Evolutionary conservation across 2,888 invertebrate species (phyloP), one percentile per base, ranked within the genome.

Genomic region (Conus canariensis): DNA sequence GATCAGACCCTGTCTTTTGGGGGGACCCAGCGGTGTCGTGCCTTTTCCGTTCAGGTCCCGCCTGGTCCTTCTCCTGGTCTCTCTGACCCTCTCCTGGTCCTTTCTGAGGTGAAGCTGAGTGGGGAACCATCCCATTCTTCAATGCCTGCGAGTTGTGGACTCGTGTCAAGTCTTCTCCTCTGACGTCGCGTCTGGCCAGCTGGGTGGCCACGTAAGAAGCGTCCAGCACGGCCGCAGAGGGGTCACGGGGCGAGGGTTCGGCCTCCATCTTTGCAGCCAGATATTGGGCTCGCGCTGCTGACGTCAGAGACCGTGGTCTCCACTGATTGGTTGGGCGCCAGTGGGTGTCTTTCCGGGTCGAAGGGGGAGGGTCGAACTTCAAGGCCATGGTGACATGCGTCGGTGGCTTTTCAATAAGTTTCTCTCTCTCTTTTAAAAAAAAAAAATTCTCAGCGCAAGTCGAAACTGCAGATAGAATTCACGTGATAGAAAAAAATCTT

Each of bases 241-340:
- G 74, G 67, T 67, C 22, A n/a, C n/a, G 22, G n/a, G 74, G 2
- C 9, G 19, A 9, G n/a, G 74, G 74, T 22, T 22, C 74, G 10
- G 74, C n/a, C n/a, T 74, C 74, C 74, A 74, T 5, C 74, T n/a
- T 74, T 5, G n/a, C 25, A n/a, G 74, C n/a, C n/a, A 74, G n/a
- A n/a, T 9, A 74, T n/a, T 9, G 74, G 9, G 74, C 74, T 10
- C 74, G 74, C 25, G 74, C 74, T 22, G 74, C 74, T 74, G 74
- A 74, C 74, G 74, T 74, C 74, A 74, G 74, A 74, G 74, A 74
- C 9, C 74, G 74, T 3, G 74, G 74, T n/a, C n/a, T 22, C 74
- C 74, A 74, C n/a, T n/a, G 74, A n/a, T 74, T 74, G 74, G 74
- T 74, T n/a, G 74, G 74, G n/a, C n/a, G n/a, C 74, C 74, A 74